Percentiles rank a stretch among this genome's conserved stretches.
phyloP scores from a whole-genome alignment of 2,888 invertebrate species.

The Diarsia mendica region DNA sequence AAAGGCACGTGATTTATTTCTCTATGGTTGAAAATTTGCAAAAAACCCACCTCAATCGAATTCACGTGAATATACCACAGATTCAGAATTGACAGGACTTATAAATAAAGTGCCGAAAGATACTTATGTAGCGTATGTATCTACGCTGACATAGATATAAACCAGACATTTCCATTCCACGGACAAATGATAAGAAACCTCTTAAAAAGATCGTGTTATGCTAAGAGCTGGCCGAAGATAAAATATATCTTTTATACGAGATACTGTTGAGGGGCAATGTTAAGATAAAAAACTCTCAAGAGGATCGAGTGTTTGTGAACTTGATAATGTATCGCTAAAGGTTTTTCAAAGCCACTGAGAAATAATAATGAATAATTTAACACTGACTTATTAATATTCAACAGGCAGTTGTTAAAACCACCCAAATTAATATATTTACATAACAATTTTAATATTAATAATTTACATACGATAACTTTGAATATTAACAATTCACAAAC shows the following conservation, averaged over 20 bases:
- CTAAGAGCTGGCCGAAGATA: conserved; percentile 38
- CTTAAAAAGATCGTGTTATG: conserved; percentile 46
- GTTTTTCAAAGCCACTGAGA: conserved; percentile 13
- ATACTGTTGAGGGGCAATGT: conserved; percentile 51
- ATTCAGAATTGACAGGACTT: conserved; percentile 28
- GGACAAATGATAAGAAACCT: conserved; percentile 56
- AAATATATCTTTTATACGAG: conserved; percentile 38
- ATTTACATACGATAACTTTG: not conserved
- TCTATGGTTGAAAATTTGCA: conserved; percentile 1
- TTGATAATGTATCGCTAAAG: conserved; percentile 33
- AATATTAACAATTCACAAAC: conserved; percentile 3
- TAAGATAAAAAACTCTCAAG: conserved; percentile 52
- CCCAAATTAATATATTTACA: conserved; percentile 19
- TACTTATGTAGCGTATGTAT: not conserved
- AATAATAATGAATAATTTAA: conserved; percentile 15
- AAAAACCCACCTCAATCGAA: conserved; percentile 1
- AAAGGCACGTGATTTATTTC: conserved; percentile 39
- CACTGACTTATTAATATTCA: conserved; percentile 17
- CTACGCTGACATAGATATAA: conserved; percentile 35
- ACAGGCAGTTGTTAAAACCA: conserved; percentile 1
- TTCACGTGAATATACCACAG: conserved; percentile 7
- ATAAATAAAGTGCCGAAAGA: conserved; percentile 43
- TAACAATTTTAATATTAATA: not conserved
- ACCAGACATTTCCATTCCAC: conserved; percentile 54
- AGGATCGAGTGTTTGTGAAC: conserved; percentile 39